Percentiles rank a stretch among this genome's conserved stretches.
phyloP scores from a whole-genome alignment of 1,140 invertebrate species.

The Ceratina japonica region DNA sequence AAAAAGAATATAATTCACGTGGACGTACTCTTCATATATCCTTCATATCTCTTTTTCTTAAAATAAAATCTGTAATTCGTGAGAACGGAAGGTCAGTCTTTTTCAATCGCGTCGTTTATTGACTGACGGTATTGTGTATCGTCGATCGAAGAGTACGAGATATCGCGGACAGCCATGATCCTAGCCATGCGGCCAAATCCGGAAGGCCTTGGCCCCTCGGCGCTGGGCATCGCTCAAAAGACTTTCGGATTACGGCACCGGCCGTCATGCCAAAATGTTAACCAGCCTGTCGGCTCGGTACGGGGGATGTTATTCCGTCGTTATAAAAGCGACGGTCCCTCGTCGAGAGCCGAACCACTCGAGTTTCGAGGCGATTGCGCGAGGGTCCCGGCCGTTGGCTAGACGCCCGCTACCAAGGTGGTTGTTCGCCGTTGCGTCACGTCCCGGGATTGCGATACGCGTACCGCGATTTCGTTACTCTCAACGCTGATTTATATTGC shows the following conservation, averaged over 20 bases:
- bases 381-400: not conserved
- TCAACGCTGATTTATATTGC: not conserved
- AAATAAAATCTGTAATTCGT: no score
- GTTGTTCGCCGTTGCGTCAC: not conserved
- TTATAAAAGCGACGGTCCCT: constrained; percentile 41
- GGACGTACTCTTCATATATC: no score
- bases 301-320: not conserved
- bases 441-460: not conserved
- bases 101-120: no score
- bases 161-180: constrained; percentile 21
- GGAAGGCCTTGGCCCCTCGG: constrained; percentile 51
- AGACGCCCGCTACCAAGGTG: not conserved
- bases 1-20: no score
- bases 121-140: no score
- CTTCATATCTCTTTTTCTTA: no score
- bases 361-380: not conserved
- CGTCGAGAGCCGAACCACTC: constrained; percentile 24
- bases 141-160: not conserved
- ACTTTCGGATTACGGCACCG: constrained; percentile 15
- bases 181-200: constrained; percentile 32
- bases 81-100: no score
- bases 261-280: not conserved
- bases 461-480: not conserved
- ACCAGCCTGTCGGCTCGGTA: constrained; percentile 10
- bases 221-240: not conserved